These are phyloP conservation scores for Mionectes olivaceus DNA, from an alignment of 2,797 vertebrate species.

Conservation along the genomic window DNA sequence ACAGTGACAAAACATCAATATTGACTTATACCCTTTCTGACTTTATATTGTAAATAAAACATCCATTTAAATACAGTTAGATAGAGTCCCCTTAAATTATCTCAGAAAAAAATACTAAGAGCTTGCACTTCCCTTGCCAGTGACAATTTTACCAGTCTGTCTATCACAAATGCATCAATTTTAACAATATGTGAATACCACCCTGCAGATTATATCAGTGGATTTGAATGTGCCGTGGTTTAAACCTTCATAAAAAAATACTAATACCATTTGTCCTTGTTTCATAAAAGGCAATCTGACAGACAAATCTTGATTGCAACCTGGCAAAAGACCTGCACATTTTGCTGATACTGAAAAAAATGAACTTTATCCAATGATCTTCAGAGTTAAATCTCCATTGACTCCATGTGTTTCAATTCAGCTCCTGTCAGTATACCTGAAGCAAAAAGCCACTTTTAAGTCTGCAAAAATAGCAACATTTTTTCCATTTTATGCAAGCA, in stretches of 20 bases:
- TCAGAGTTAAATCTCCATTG: neutral
- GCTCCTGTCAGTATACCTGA: neutral
- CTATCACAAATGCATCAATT: neutral
- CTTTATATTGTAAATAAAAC: neutral
- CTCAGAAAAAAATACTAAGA: neutral
- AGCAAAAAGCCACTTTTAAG: neutral
- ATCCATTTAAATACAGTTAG: neutral
- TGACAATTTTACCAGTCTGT: neutral
- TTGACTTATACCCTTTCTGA: neutral
- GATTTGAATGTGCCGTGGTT: neutral
- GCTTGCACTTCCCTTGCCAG: neutral
- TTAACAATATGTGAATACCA: neutral
- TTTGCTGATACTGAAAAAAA: neutral
- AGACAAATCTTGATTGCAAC: neutral
- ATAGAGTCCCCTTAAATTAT: neutral
- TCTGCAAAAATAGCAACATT: neutral
- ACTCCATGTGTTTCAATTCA: neutral
- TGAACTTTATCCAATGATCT: neutral
- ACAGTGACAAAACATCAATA: neutral
- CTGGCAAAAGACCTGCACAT: neutral
- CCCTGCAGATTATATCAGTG: neutral
- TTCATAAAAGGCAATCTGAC: neutral
- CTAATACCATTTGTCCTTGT: neutral
- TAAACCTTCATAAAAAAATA: neutral
- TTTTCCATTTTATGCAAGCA: neutral